These are phyloP conservation scores for Malacosoma neustria DNA, from an alignment of 2,888 invertebrate genomes.

Conservation along the genomic window DNA sequence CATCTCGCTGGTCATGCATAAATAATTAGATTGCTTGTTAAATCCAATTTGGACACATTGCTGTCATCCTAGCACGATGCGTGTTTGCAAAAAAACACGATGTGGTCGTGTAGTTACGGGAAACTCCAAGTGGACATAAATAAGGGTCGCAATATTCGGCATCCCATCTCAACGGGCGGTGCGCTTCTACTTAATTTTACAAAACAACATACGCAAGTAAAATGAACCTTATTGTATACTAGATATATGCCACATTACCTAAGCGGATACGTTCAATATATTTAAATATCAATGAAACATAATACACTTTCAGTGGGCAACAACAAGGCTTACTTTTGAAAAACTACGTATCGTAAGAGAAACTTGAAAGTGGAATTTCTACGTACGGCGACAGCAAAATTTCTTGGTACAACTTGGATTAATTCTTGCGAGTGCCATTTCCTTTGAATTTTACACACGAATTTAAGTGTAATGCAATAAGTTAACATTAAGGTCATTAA, in stretches of 20 bases:
- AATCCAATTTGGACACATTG: constrained; percentile 36
- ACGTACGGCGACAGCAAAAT: constrained; percentile 57
- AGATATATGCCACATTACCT: constrained; percentile 6
- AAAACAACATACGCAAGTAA: constrained; percentile 23
- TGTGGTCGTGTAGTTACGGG: constrained; percentile 46
- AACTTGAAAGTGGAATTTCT: constrained; percentile 46
- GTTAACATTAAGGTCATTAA: constrained; percentile 21
- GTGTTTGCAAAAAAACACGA: constrained; percentile 47
- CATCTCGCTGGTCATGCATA: constrained; percentile 5
- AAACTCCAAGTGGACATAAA: constrained; percentile 72
- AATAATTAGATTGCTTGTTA: constrained; percentile 20
- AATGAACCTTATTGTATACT: constrained; percentile 16
- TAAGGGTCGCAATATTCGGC: constrained; percentile 68
- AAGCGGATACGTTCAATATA: constrained; percentile 12
- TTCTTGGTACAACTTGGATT: constrained; percentile 57
- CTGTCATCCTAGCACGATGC: constrained; percentile 26
- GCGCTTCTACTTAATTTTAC: constrained; percentile 40
- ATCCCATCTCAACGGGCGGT: constrained; percentile 57
- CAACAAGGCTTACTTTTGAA: constrained; percentile 38
- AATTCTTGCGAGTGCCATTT: constrained; percentile 46
- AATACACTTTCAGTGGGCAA: constrained; percentile 30
- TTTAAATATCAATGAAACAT: constrained; percentile 27
- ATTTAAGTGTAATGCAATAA: constrained; percentile 35
- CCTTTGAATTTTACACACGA: constrained; percentile 40
- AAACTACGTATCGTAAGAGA: constrained; percentile 24